A percentile compares a stretch with the other conserved stretches of the same genome.
phyloP scores from a whole-genome alignment of 2,113 vertebrate species.

The Coptodon bakossiorum region DNA sequence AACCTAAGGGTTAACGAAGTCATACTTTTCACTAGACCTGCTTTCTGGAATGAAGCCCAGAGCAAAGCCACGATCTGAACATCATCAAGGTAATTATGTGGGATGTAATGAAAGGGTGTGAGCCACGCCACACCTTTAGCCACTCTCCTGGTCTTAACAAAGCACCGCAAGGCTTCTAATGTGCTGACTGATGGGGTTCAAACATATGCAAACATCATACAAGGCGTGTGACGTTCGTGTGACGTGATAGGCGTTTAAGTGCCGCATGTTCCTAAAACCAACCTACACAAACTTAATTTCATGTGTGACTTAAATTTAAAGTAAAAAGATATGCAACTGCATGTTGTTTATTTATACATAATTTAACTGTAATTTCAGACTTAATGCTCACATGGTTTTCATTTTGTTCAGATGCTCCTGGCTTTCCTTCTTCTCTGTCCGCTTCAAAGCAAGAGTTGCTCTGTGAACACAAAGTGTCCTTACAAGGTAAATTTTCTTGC shows the following conservation, averaged over 20 bases:
- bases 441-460: slow-evolving; percentile 47
- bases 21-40: background rate
- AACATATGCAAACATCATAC: background rate
- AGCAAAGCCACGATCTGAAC: background rate
- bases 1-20: background rate
- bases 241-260: background rate
- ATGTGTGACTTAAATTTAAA: background rate
- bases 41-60: background rate
- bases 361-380: background rate
- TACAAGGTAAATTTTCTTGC: background rate
- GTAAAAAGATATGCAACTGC: background rate
- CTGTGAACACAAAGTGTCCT: slow-evolving; percentile 22
- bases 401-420: slow-evolving; percentile 69
- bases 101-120: background rate
- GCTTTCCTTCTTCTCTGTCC: slow-evolving; percentile 47
- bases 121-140: background rate
- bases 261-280: background rate
- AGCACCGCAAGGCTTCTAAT: background rate
- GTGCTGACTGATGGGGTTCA: background rate
- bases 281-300: background rate
- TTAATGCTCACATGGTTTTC: slow-evolving; percentile 55
- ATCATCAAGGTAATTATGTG: background rate
- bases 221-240: background rate
- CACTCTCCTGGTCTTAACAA: background rate
- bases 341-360: background rate